Base-by-base conservation (phyloP, 2,888 invertebrate species). In the Shargacucullia verbasci region DNA sequence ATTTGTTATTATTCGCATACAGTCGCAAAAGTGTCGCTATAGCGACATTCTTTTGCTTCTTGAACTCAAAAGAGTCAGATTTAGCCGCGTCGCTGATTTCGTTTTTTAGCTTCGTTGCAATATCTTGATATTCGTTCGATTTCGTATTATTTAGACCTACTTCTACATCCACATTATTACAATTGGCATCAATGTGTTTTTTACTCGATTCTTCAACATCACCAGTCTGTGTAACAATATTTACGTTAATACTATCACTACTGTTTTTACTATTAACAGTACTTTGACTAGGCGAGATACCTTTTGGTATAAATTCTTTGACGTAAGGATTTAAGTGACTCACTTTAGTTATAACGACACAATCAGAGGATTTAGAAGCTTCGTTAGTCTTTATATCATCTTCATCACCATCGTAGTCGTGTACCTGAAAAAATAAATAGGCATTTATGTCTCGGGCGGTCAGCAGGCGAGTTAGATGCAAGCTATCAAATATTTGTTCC, bases 301-400 rank as follows among this genome's bases (percentile, higher is more conserved):
- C 20, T 53, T 61, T 79, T 4, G 91, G 89, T 25, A 81, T 59
- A 59, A 90, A 92, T 59, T 85, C 87, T 3, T 68, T 10, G 0
- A 87, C 87, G 29, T 81, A 47, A 4, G 91, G 90, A 73, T 92
- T 86, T 12, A 90, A 71, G 72, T 83, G 87, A 57, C 82, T 88
- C 40, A 82, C 82, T 31, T 72, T 68, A 2, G 79, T 52, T 35
- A 76, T 64, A 46, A 75, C 58, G 1, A 59, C 48, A 44, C 41
- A 58, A 40, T 65, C 45, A 0, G 41, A 13, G 12, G 11, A 11
- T 4, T 57, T 20, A 39, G 12, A 25, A 8, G 29, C 39, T 10
- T 53, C 43, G 4, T 44, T 13, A 8, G 15, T 20, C 0, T 48
- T 57, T 27, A 37, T 37, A 14, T 48, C 11, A 4, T 34, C 38